These are phyloP conservation scores for Laothoe populi DNA, from an alignment of 2,888 invertebrate genomes.

Conservation along the genomic window DNA sequence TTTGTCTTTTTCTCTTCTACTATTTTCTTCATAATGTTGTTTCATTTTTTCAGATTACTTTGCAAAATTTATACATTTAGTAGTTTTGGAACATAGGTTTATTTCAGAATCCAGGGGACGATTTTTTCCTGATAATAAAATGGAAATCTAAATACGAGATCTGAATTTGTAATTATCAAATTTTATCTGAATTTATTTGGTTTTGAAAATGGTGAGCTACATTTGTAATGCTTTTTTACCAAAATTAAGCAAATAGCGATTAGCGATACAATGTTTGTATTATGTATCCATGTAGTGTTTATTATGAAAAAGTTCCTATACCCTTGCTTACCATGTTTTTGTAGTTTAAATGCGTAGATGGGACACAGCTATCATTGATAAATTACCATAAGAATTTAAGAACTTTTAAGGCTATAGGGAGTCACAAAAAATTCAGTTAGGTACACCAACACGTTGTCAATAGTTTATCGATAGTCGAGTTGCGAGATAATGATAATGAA, in stretches of 20 bases:
- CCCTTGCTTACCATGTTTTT: neutral
- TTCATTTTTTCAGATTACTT: neutral
- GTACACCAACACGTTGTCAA: too few relatives aligned
- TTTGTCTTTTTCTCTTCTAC: neutral
- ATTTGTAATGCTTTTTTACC: neutral
- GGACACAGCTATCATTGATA: neutral
- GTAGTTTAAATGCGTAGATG: neutral
- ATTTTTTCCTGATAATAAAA: neutral
- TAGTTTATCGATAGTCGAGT: too few relatives aligned
- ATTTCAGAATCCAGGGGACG: neutral
- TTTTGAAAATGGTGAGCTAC: constrained; percentile 12
- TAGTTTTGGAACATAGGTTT: neutral
- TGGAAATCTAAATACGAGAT: neutral
- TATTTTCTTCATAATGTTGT: neutral
- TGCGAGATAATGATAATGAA: too few relatives aligned
- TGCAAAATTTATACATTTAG: neutral
- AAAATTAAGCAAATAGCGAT: neutral
- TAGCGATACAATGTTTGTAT: neutral
- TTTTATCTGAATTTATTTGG: neutral
- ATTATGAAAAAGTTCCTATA: neutral
- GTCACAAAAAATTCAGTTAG: too few relatives aligned
- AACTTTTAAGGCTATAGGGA: too few relatives aligned
- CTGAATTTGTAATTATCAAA: neutral
- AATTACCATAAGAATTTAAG: too few relatives aligned
- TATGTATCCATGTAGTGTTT: neutral